Evolutionary conservation across 2,888 invertebrate genomes (phyloP), one percentile per base, ranked within the genome.

Genomic region (Oscheius onirici): DNA sequence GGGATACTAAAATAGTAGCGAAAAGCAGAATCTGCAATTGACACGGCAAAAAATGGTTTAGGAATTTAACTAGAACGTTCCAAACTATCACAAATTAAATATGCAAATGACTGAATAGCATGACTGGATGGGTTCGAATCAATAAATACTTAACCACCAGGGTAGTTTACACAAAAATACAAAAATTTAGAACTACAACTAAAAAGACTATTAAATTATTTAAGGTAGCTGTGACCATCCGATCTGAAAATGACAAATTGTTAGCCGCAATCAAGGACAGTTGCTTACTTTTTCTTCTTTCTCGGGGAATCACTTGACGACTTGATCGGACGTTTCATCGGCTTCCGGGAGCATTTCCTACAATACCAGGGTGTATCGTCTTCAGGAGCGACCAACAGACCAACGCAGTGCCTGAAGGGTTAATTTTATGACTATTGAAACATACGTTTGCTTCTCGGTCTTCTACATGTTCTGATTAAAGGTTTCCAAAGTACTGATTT

Each of bases 351-450:
- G 71, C 85, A 85, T 28, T 76, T 71, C 24, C 66, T 73, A 58
- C 86, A 86, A 70, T 70, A 86, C 86, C 86, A 86, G 28, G 69
- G 66, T 20, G 73, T 52, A 66, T 86, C 73, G 8, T 78, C 78
- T 11, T 82, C 76, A 13, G 84, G 85, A 5, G 84, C 79, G 26
- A 75, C 77, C 13, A 75, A 40, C 22, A 86, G 52, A 40, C 84
- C 84, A 26, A 86, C 85, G 63, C 86, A 86, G 28, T 76, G 77
- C 85, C 85, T 85, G 68, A 51, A 78, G 66, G 3, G 26, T n/a
- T 17, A 6, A 49, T 17, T 17, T n/a, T 17, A 15, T 3, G 10
- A 17, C 1, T 49, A 1, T 15, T 49, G n/a, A n/a, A n/a, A n/a
- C n/a, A n/a, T n/a, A n/a, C n/a, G n/a, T n/a, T n/a, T n/a, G n/a